These are phyloP conservation scores for Colistium nudipinnis DNA, from an alignment of 2,113 vertebrate species.

Conservation along the genomic window DNA sequence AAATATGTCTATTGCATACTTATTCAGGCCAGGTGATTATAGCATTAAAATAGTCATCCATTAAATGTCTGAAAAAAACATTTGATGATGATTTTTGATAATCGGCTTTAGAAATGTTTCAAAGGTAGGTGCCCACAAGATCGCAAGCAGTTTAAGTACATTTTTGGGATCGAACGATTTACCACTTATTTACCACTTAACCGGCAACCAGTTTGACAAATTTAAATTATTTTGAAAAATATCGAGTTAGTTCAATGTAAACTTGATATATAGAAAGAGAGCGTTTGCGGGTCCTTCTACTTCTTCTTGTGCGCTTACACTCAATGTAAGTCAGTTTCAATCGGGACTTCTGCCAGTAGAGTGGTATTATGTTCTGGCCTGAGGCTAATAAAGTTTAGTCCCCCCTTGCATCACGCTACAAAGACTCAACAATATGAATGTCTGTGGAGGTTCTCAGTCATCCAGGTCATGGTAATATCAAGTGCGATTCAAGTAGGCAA, in stretches of 20 bases:
- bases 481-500: too few species aligned
- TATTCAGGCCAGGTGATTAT: too few species aligned
- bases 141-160: neutral
- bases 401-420: constrained; percentile 2
- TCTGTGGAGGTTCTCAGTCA: too few species aligned
- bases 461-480: too few species aligned
- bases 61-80: too few species aligned
- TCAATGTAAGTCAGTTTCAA: constrained; percentile 41
- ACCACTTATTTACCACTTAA: neutral
- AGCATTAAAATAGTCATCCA: too few species aligned
- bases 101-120: neutral
- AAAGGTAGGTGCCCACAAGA: neutral
- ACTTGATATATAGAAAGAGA: constrained; percentile 3
- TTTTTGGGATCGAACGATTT: neutral
- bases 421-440: constrained; percentile 21
- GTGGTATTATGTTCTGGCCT: neutral
- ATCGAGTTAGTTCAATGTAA: constrained; percentile 3
- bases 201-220: neutral
- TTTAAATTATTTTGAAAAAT: neutral
- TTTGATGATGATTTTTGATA: too few species aligned
- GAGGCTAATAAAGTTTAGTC: constrained; percentile 17
- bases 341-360: constrained; percentile 26
- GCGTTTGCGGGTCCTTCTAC: neutral
- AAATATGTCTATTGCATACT: neutral
- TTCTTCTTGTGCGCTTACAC: constrained; percentile 19